phyloP scores from a whole-genome alignment of 2,888 invertebrate species.

The Epicampocera succincta region DNA sequence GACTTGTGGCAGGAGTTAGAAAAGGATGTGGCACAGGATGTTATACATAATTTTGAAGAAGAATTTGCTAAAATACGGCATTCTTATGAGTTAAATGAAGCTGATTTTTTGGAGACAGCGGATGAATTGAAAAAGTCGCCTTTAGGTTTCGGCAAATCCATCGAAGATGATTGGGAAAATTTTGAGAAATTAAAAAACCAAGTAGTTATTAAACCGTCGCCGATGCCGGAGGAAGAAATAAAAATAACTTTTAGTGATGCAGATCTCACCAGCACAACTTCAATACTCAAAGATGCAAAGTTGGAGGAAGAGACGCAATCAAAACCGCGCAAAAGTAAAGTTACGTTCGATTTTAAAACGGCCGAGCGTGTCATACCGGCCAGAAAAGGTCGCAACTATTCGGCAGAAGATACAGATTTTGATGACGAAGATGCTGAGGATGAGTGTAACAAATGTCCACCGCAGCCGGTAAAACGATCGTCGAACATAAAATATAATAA shows the following conservation, averaged over 20 bases:
- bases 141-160: constrained; percentile 75
- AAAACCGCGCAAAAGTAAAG: constrained; percentile 72
- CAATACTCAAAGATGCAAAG: constrained; percentile 53
- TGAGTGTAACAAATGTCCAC: constrained; percentile 52
- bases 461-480: constrained; percentile 72
- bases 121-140: constrained; percentile 55
- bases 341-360: constrained; percentile 76
- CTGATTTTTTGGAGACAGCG: constrained; percentile 73
- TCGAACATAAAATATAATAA: constrained; percentile 63
- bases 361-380: constrained; percentile 70
- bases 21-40: constrained; percentile 63
- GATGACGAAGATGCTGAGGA: constrained; percentile 44
- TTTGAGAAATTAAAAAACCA: constrained; percentile 72
- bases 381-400: constrained; percentile 63
- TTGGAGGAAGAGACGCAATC: constrained; percentile 61
- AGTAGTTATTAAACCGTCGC: not conserved
- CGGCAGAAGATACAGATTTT: constrained; percentile 53
- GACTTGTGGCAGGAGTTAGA: constrained; percentile 70
- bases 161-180: constrained; percentile 77
- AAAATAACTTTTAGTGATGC: constrained; percentile 40
- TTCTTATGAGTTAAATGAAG: constrained; percentile 75
- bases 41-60: constrained; percentile 69
- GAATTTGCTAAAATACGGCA: constrained; percentile 75
- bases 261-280: constrained; percentile 23
- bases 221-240: constrained; percentile 28